Conservation (phyloP, 2,113 vertebrate genomes). For the Nymphicus hollandicus region DNA sequence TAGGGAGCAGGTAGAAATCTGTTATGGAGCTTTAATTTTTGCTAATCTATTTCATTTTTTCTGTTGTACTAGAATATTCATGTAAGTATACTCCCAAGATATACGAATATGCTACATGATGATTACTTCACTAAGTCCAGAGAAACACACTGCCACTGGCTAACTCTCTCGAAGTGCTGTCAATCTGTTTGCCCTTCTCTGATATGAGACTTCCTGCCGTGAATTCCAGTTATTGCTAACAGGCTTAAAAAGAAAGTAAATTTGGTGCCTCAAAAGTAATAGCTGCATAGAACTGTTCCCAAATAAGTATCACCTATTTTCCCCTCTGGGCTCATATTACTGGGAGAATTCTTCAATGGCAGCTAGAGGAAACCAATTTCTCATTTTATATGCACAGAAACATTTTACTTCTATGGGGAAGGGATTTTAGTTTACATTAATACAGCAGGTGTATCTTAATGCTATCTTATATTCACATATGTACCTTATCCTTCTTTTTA, state of each 20-base stretch:
- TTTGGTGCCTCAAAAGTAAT: not conserved
- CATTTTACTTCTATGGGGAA: not conserved
- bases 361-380: not conserved
- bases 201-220: not conserved
- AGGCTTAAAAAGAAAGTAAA: not conserved
- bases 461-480: not conserved
- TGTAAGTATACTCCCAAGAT: not conserved
- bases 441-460: not conserved
- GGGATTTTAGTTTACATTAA: not conserved
- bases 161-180: not conserved
- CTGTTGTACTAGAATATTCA: not conserved
- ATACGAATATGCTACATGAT: not conserved
- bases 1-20: not conserved
- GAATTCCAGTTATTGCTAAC: not conserved
- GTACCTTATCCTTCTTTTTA: not conserved
- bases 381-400: not conserved
- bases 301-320: not conserved
- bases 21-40: slow-evolving; percentile 1
- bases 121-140: not conserved
- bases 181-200: not conserved
- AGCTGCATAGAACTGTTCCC: not conserved
- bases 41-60: not conserved
- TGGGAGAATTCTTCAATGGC: not conserved
- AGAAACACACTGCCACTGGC: not conserved
- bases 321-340: not conserved